These are phyloP conservation scores for Platycnemis pennipes DNA, from an alignment of 2,888 invertebrate genomes.

Conservation along the genomic window DNA sequence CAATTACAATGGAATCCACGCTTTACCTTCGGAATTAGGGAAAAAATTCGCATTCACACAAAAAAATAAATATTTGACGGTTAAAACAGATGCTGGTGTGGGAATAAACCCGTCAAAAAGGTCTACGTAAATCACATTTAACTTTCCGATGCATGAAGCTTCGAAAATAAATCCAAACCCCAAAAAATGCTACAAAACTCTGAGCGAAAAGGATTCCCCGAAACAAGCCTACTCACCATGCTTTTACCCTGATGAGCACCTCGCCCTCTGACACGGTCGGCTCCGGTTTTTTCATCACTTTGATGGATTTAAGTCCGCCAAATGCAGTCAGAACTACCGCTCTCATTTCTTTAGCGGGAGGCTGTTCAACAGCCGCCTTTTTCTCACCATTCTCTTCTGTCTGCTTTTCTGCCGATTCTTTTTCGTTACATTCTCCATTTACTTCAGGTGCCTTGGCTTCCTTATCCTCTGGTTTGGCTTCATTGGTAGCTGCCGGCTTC, in stretches of 20 bases:
- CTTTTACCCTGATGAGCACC: conserved; percentile 90
- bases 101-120: too few relatives aligned
- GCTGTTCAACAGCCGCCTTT: conserved; percentile 80
- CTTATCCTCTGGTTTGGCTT: conserved; percentile 49
- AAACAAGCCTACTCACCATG: conserved; percentile 91
- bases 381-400: conserved; percentile 69
- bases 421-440: conserved; percentile 62
- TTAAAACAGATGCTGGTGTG: too few relatives aligned
- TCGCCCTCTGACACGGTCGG: conserved; percentile 87
- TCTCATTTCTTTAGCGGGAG: conserved; percentile 87
- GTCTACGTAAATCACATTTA: too few relatives aligned
- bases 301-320: conserved; percentile 92
- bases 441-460: conserved; percentile 50
- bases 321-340: conserved; percentile 92
- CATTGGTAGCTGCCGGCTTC: conserved; percentile 22
- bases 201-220: too few relatives aligned
- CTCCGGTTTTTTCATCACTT: conserved; percentile 90
- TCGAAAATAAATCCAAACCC: background rate
- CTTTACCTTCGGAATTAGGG: too few relatives aligned
- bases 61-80: too few relatives aligned
- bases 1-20: too few relatives aligned
- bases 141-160: too few relatives aligned
- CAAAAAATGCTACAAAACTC: too few relatives aligned
- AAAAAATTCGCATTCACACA: too few relatives aligned
- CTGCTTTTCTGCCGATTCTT: conserved; percentile 45